Base-by-base conservation (phyloP, 2,888 invertebrate species). In the Molorchus minor region DNA sequence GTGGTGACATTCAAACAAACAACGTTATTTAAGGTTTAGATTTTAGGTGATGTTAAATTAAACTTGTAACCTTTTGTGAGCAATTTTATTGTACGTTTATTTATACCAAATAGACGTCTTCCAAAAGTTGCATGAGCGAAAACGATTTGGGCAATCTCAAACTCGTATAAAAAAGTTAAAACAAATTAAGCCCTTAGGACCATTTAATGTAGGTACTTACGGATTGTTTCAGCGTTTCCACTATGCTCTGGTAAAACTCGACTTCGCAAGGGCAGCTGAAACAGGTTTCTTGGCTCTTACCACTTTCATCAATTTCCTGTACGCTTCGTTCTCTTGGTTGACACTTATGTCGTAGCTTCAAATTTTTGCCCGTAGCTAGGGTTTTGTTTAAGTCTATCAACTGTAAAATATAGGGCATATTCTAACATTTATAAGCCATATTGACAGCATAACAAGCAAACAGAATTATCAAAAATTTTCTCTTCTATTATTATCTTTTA, bases 311-410 rank as follows among this genome's bases (percentile, higher is more conserved):
- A 46, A 55, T 16, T 60, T 58, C 16, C 58, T 54, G 46, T 40
- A 56, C 62, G 21, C 38, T 56, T 40, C 70, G 70, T 43, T 59
- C 68, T 3, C 46, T 56, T 41, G 56, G 67, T 36, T 66, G 64
- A 41, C 70, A 70, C 35, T 52, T 62, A 21, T 53, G 53, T 15
- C 58, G 38, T 29, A 61, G 58, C 40, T 60, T 25, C 13, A 57
- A 17, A 19, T 59, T 62, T 52, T 33, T 33, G 3, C 68, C 68
- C 36, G 65, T 69, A 2, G 66, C 61, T 15, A 74, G 60, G 38
- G 55, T 71, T 29, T 67, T 68, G 38, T 74, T 74, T 30, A 73
- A 56, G n/a, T 73, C 72, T 38, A 68, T 68, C 57, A 71, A 58
- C 73, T 72, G 44, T 13, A 67, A 68, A 15, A 51, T 17, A n/a